phyloP scores from a whole-genome alignment of 2,888 invertebrate genomes.

The Eupithecia inturbata region DNA sequence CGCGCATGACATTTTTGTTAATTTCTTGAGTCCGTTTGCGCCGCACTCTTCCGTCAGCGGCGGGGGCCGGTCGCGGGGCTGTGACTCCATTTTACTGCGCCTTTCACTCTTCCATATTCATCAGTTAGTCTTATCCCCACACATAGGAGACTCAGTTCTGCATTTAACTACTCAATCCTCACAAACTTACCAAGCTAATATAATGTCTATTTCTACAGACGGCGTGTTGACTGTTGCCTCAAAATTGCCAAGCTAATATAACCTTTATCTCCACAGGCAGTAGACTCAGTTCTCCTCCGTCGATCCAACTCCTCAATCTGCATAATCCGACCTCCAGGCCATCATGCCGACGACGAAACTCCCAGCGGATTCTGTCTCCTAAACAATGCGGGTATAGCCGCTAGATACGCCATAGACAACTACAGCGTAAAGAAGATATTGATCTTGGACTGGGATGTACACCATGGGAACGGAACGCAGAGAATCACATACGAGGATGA shows the following conservation, averaged over 20 bases:
- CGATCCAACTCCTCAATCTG: conserved; percentile 90
- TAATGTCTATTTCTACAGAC: neutral
- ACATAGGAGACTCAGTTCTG: neutral
- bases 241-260: neutral
- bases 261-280: conserved; percentile 63
- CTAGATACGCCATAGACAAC: conserved; percentile 87
- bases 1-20: no score
- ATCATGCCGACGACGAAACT: conserved; percentile 91
- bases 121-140: no score
- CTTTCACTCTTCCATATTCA: no score
- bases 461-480: conserved; percentile 97
- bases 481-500: conserved; percentile 89
- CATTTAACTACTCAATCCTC: neutral
- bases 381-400: conserved; percentile 93
- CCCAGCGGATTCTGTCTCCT: conserved; percentile 96
- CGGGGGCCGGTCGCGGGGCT: no score
- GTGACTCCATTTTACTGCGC: neutral
- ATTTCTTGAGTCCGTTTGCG: no score
- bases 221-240: no score
- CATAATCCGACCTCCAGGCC: conserved; percentile 94
- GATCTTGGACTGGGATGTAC: conserved; percentile 97
- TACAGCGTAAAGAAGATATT: conserved; percentile 85
- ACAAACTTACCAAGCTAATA: neutral
- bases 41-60: no score
- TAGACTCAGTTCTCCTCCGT: conserved; percentile 88